A percentile compares a stretch with the other conserved stretches of the same genome.
phyloP scores from a whole-genome alignment of 2,888 invertebrate species.

The Syrista parreyssii region DNA sequence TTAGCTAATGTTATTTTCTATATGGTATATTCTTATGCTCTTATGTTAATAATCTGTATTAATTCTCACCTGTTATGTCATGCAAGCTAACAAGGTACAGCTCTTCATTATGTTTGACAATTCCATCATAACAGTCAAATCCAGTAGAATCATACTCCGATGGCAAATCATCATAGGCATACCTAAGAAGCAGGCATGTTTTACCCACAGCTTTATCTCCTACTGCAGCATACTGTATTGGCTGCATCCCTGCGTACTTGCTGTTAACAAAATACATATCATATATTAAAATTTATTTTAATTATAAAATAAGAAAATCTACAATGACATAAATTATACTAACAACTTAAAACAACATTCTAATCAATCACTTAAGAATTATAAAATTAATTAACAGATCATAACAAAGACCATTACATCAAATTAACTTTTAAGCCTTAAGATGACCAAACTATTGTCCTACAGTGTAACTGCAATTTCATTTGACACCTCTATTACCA shows the following conservation, averaged over 20 bases:
- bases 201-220: constrained; percentile 98
- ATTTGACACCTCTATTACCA: neutral
- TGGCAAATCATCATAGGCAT: constrained; percentile 96
- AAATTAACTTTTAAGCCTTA: neutral
- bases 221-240: constrained; percentile 97
- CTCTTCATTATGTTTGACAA: constrained; percentile 99
- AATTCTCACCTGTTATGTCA: constrained; percentile 89
- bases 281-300: neutral
- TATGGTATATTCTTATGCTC: neutral
- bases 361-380: neutral
- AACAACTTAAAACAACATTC: neutral
- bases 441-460: neutral
- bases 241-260: constrained; percentile 77
- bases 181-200: constrained; percentile 90
- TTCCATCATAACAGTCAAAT: constrained; percentile 98
- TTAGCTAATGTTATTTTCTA: constrained; percentile 7
- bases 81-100: constrained; percentile 98
- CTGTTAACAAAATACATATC: constrained; percentile 13
- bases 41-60: neutral
- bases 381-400: neutral
- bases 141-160: constrained; percentile 96
- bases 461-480: neutral
- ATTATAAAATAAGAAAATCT: neutral
- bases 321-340: neutral
- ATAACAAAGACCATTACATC: neutral